Conservation (phyloP, 2,797 vertebrate species). For the Numenius phaeopus region DNA sequence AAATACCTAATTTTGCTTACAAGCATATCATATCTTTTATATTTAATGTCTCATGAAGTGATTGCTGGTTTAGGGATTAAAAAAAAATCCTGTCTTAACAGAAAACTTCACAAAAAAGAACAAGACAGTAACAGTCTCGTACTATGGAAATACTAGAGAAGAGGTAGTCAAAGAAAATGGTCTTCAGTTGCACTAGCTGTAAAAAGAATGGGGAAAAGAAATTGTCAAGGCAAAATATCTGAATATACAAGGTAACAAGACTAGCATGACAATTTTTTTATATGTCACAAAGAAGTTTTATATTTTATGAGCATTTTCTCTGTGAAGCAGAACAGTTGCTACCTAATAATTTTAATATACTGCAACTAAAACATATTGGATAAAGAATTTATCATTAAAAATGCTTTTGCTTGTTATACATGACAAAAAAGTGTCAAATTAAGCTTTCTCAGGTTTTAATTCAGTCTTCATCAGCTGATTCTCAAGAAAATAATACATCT, state of each 20-base stretch:
- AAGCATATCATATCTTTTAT: background rate
- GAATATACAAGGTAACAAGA: background rate
- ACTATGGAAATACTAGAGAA: background rate
- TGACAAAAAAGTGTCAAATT: background rate
- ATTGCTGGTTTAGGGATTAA: background rate
- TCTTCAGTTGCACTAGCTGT: background rate
- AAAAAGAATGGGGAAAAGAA: background rate
- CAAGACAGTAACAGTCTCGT: background rate
- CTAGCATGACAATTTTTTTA: background rate
- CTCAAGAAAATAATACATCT: background rate
- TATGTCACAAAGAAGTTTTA: background rate
- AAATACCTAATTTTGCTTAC: background rate
- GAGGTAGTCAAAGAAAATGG: background rate
- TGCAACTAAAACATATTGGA: background rate
- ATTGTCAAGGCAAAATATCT: background rate
- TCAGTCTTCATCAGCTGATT: background rate
- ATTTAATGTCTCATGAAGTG: background rate
- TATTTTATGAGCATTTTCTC: background rate
- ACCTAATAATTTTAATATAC: background rate
- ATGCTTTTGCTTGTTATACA: background rate
- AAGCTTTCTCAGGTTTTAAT: background rate
- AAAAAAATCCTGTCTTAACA: background rate
- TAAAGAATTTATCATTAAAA: background rate
- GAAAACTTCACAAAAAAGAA: background rate
- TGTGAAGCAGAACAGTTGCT: background rate